Evolutionary conservation across 2,888 invertebrate species (phyloP).

Genomic region (Athripsodes cinereus): DNA sequence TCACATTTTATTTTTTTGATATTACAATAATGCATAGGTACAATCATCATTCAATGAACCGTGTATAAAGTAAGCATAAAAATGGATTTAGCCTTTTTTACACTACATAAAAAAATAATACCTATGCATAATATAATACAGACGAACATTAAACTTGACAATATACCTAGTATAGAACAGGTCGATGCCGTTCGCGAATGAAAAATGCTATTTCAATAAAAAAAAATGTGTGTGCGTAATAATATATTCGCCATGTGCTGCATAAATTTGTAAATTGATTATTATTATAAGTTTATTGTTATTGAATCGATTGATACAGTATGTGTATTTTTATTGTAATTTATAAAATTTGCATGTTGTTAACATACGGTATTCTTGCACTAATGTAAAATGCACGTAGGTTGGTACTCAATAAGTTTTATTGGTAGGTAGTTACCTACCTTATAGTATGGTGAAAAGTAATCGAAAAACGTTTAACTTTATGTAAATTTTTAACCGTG

Average conservation of each 20-base stretch:
- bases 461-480: slow-evolving; percentile 24
- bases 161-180: too few species aligned
- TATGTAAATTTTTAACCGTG: slow-evolving; percentile 22
- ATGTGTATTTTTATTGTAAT: too few species aligned
- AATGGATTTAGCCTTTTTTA: not conserved
- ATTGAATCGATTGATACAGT: too few species aligned
- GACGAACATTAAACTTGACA: too few species aligned
- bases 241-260: slow-evolving; percentile 19
- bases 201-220: too few species aligned
- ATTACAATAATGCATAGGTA: too few species aligned
- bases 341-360: slow-evolving; percentile 18
- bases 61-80: not conserved
- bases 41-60: not conserved
- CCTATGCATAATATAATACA: slow-evolving; percentile 8
- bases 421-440: too few species aligned
- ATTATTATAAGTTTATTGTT: slow-evolving; percentile 4
- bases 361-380: slow-evolving; percentile 20
- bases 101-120: slow-evolving; percentile 14
- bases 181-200: too few species aligned
- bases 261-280: slow-evolving; percentile 24
- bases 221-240: too few species aligned
- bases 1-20: not conserved
- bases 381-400: not conserved
- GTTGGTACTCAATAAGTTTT: too few species aligned
- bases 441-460: too few species aligned